Conservation (phyloP, 2,797 vertebrate genomes). For the Cryptoblepharus egeriae region DNA sequence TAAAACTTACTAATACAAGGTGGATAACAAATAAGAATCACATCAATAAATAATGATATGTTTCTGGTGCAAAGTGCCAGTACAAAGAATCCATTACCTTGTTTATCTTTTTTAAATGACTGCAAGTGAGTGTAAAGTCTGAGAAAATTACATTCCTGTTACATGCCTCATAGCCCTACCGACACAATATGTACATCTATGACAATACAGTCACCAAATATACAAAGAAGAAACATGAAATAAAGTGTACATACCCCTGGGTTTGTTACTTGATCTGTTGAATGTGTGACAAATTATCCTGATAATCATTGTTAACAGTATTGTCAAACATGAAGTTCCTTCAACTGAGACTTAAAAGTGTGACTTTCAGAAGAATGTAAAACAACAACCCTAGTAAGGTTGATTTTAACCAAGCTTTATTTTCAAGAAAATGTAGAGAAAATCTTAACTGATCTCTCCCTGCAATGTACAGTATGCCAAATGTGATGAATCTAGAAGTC, state of each 20-base stretch:
- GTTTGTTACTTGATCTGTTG: constrained; percentile 77
- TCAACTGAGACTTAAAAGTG: constrained; percentile 75
- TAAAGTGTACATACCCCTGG: constrained; percentile 83
- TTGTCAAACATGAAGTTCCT: constrained; percentile 86
- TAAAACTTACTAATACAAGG: constrained; percentile 89
- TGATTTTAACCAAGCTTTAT: constrained; percentile 67
- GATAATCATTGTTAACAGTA: constrained; percentile 83
- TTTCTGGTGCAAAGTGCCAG: constrained; percentile 98
- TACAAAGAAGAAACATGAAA: constrained; percentile 94
- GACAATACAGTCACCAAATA: constrained; percentile 99
- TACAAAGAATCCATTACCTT: constrained; percentile 92
- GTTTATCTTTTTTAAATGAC: constrained; percentile 84
- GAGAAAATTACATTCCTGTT: constrained; percentile 91
- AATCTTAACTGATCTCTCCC: constrained; percentile 44
- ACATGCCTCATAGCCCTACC: constrained; percentile 92
- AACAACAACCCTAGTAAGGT: constrained; percentile 67
- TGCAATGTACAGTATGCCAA: constrained; percentile 60
- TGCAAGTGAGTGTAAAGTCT: constrained; percentile 90
- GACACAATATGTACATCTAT: constrained; percentile 99
- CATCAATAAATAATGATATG: constrained; percentile 98
- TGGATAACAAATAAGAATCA: constrained; percentile 85
- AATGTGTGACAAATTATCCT: constrained; percentile 77
- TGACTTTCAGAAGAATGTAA: constrained; percentile 71
- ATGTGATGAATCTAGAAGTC: constrained; percentile 69
- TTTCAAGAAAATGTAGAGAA: constrained; percentile 64